Base-by-base conservation (phyloP, 2,797 vertebrate species). In the Sebastes itinus region DNA sequence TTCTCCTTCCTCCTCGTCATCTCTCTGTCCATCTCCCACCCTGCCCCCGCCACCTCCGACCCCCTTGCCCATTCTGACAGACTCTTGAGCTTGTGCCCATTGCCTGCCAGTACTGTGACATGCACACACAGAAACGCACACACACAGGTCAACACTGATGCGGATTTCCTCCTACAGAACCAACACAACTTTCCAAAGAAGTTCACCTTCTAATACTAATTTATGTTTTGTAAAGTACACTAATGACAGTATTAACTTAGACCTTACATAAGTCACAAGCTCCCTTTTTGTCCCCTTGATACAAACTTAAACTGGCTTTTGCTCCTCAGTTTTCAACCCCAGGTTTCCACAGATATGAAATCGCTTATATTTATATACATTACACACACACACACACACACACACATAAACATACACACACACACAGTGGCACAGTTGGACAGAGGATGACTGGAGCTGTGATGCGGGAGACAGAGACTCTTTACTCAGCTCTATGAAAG, bases 151-250 rank as follows among this genome's bases (percentile, higher is more conserved):
- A 82, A 87, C 82, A 86, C 83, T 70, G 81, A 83, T 78, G 62
- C 89, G 58, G 84, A 92, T 77, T 63, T 82, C 85, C 75, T 72
- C 85, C 86, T 82, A 87, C 90, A 87, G 80, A 91, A 85, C 67
- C 90, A 80, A 90, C 25, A 59, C 89, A 83, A 82, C 77, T 90
- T 74, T 90, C 88, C 87, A 81, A 55, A 88, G 80, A 93, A 83
- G 81, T 85, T 87, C 70, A 88, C 81, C 88, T 85, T 91, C 89
- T 78, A 66, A 87, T 90, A 87, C 92, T 94, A 92, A 95, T 93
- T 94, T 93, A 94, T 94, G 90, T 93, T 94, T 88, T 93, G 86
- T 94, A 91, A 94, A 92, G 87, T 93, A 94, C 92, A 93, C 88
- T 91, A 91, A 86, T 93, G 93, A 88, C 94, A 94, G 91, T 93